These are phyloP conservation scores for Scortum barcoo DNA, from an alignment of 2,113 vertebrate genomes.

Conservation along the genomic window DNA sequence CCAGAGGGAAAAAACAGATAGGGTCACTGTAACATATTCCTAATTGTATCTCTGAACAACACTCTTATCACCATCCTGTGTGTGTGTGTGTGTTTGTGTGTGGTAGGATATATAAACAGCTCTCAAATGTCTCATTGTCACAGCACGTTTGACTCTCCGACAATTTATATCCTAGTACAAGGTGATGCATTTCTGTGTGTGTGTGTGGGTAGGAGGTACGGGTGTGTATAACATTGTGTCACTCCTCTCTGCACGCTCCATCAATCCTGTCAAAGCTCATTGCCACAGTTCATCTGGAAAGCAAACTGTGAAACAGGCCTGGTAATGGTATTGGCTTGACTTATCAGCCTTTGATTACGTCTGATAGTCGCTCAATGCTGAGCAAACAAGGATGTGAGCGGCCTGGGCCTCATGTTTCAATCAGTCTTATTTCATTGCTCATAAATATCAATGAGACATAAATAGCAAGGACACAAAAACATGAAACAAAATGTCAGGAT, in stretches of 20 bases:
- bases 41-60: slow-evolving; percentile 11
- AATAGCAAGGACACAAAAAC: not conserved
- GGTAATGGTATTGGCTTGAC: slow-evolving; percentile 63
- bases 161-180: slow-evolving; percentile 15
- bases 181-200: slow-evolving; percentile 4
- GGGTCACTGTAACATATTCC: not conserved
- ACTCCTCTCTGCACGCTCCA: slow-evolving; percentile 52
- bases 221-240: slow-evolving; percentile 54
- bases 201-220: too few species aligned
- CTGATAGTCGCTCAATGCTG: slow-evolving; percentile 53
- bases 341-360: slow-evolving; percentile 70
- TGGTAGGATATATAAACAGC: not conserved
- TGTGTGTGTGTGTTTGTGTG: not conserved
- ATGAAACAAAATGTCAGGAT: not conserved
- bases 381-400: slow-evolving; percentile 54
- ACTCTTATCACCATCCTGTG: not conserved
- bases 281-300: slow-evolving; percentile 56
- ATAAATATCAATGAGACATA: slow-evolving; percentile 50
- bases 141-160: slow-evolving; percentile 19
- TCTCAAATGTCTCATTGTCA: slow-evolving; percentile 26
- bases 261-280: slow-evolving; percentile 60
- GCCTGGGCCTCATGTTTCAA: slow-evolving; percentile 10
- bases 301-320: slow-evolving; percentile 58
- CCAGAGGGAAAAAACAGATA: too few species aligned
- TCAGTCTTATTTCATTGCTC: slow-evolving; percentile 41